Evolutionary conservation across 2,113 vertebrate genomes (phyloP), one percentile per base, ranked within the genome.

Genomic region (Amphiprion ocellaris): DNA sequence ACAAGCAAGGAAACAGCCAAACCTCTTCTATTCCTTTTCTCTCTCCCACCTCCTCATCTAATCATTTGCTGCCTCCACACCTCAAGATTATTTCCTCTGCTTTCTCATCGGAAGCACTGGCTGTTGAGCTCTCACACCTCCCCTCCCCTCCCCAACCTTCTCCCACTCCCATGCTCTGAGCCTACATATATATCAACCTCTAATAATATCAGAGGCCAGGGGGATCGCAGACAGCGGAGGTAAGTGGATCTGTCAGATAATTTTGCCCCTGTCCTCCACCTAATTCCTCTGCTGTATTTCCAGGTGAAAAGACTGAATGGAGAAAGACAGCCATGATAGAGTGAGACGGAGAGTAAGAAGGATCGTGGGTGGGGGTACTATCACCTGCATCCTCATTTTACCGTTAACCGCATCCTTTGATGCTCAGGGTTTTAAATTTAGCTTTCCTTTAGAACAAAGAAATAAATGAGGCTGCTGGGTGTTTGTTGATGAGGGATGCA

Each of bases 191-290:
- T 81, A 83, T 83, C 79, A 83, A 66, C 69, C 61, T 60, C 77
- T 85, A 87, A 91, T 87, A 81, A 83, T 87, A 92, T 81, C 76
- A 79, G 63, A 64, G 82, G 71, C 80, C 56, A 21, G 41, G 58
- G 76, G 64, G 50, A 72, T 70, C 54, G 60, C 39, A 88, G 88
- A 82, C 84, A 83, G 86, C 65, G 58, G 68, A 87, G 83, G 85
- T 93, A 90, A 92, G 79, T 88, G 86, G 70, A 89, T 90, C 82
- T 89, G 92, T 92, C 89, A 90, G 81, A 88, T 89, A 73, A 89
- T 90, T 92, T 89, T 82, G 75, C 78, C 68, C 56, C 81, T 83
- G 69, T 89, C 82, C 30, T 83, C 65, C 55, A 64, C 77, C 55
- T 77, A 89, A 90, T 88, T 86, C 81, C 53, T 81, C 52, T 8